Conservation (phyloP, 2,888 invertebrate genomes). For the Macrophya alboannulata region DNA sequence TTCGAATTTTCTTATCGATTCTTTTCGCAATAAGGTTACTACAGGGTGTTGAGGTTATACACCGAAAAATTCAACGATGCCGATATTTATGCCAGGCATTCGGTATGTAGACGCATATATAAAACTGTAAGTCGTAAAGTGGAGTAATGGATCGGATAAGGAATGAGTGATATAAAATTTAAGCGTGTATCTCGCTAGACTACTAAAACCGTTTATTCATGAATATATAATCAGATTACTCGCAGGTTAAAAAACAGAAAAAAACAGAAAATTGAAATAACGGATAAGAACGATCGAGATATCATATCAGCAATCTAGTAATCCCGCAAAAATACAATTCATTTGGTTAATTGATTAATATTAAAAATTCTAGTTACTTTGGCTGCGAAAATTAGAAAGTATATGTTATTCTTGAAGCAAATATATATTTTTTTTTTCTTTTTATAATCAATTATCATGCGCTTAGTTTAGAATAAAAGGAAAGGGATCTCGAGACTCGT, state of each 20-base stretch:
- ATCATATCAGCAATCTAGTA: background rate
- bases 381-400: background rate
- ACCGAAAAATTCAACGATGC: background rate
- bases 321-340: background rate
- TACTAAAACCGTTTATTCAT: background rate
- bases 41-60: background rate
- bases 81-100: background rate
- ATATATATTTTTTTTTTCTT: background rate
- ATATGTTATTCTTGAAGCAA: background rate
- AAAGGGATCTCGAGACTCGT: slow-evolving; percentile 39
- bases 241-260: background rate
- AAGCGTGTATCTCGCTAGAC: background rate
- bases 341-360: background rate
- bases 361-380: background rate
- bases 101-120: background rate
- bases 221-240: slow-evolving; percentile 16
- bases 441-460: background rate
- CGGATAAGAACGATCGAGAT: background rate
- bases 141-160: background rate
- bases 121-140: background rate
- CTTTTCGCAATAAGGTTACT: background rate
- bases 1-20: background rate
- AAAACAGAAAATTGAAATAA: background rate
- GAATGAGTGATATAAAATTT: slow-evolving; percentile 12
- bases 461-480: background rate